Evolutionary conservation across 2,888 invertebrate genomes (phyloP), one percentile per base, ranked within the genome.

Genomic region (Crocallis elinguaria): DNA sequence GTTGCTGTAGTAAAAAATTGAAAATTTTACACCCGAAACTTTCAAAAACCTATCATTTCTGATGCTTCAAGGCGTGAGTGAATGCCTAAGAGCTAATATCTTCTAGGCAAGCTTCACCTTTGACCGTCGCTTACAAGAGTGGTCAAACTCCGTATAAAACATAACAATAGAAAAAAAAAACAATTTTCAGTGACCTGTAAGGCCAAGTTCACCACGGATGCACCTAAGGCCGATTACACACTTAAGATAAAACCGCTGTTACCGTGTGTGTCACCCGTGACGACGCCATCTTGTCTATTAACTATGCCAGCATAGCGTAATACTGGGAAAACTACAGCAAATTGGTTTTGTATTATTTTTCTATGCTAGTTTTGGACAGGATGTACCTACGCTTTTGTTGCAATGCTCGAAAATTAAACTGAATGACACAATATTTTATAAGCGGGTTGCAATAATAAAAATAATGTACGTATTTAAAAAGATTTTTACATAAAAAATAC

Each of bases 241-340:
- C 79, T 56, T 46, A 75, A 88, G 88, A 90, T 89, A 86, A 82
- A 71, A 63, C 71, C 51, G 50, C 76, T 67, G 87, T 89, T 88
- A 90, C 53, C 52, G 84, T 84, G 88, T 79, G 76, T 88, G 89
- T 89, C 89, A 69, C 79, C 89, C 88, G 84, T 86, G 75, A 86
- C 83, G 84, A 37, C 80, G 84, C 86, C 88, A 88, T 88, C 73
- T 88, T 87, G 80, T 55, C 79, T 82, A 84, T 85, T 86, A 85
- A 80, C 79, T 81, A 76, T 44, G 45, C 21, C 73, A 64, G 65
- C 36, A 44, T 64, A 73, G 73, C 76, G 76, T 83, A 83, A 84
- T 83, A 84, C 77, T 88, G 88, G 84, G 85, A 88, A 88, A 86
- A 84, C 71, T 78, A 68, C 75, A 75, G 75, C 69, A 80, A 69